phyloP scores from a whole-genome alignment of 2,888 invertebrate species.

The Cecidostiba fungosa region DNA sequence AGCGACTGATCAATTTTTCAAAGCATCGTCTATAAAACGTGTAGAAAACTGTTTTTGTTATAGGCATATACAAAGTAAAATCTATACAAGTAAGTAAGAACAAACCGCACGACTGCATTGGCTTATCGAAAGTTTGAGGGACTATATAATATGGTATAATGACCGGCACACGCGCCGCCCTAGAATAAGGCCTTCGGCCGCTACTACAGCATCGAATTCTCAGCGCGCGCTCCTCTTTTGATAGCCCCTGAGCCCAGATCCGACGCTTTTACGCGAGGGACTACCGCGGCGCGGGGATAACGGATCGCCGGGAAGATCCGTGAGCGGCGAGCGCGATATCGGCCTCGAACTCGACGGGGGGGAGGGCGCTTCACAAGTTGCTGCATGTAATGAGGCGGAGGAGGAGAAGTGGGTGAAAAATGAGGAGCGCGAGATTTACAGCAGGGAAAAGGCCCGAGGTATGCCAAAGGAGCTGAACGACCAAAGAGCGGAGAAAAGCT shows the following conservation, averaged over 20 bases:
- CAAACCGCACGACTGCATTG: neutral
- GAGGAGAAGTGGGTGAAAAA: constrained; percentile 5
- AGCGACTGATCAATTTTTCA: too few relatives aligned
- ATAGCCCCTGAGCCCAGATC: neutral
- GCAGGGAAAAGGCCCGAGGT: constrained; percentile 4
- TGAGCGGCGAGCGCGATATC: constrained; percentile 21
- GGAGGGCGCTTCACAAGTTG: neutral
- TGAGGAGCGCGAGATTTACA: constrained; percentile 19
- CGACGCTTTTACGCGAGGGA: neutral
- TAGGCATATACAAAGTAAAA: too few relatives aligned
- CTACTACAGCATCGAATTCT: neutral
- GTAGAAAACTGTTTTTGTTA: too few relatives aligned
- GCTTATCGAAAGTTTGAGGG: neutral
- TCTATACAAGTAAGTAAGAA: too few relatives aligned
- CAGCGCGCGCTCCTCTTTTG: neutral
- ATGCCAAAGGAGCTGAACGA: neutral
- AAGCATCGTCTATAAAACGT: too few relatives aligned
- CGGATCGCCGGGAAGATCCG: constrained; percentile 36
- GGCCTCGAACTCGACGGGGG: neutral
- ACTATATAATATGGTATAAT: too few relatives aligned
- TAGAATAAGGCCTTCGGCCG: too few relatives aligned
- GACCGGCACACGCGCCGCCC: neutral
- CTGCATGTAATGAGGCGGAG: constrained; percentile 7
- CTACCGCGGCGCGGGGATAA: constrained; percentile 8
- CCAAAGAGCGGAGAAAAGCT: neutral